Evolutionary conservation across 53 echinoderm and acorn worm genomes (phyloP).

Genomic region (Astropecten irregularis): DNA sequence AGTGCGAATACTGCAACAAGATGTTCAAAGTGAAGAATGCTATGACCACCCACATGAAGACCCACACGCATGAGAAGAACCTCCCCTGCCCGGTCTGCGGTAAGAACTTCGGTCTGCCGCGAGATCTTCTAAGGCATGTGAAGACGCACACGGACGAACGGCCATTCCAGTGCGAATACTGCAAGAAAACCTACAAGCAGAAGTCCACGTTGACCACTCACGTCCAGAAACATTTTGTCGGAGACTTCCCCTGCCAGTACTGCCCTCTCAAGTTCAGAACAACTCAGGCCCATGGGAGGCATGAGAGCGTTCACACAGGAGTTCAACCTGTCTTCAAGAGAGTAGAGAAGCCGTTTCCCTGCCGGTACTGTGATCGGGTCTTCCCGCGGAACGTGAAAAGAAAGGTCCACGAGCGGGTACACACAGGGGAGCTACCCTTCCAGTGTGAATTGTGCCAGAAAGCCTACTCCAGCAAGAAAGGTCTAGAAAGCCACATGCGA

Average conservation of each 20-base stretch:
- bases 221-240: constrained; percentile 46
- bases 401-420: constrained; percentile 39
- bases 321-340: constrained; percentile 39
- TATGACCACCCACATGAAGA: constrained; percentile 46
- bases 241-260: constrained; percentile 17
- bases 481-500: constrained; percentile 49
- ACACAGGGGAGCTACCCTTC: constrained; percentile 45
- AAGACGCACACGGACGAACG: constrained; percentile 47
- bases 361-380: constrained; percentile 29
- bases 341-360: constrained; percentile 50
- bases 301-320: constrained; percentile 41
- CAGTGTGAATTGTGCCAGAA: constrained; percentile 36
- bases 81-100: constrained; percentile 34
- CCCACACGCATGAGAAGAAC: constrained; percentile 28
- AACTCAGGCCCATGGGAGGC: constrained; percentile 22
- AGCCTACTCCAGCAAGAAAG: constrained; percentile 50
- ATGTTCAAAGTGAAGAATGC: constrained; percentile 42
- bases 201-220: constrained; percentile 45
- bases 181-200: constrained; percentile 49
- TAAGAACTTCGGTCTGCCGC: constrained; percentile 19
- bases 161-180: constrained; percentile 41
- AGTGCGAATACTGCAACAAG: constrained; percentile 40
- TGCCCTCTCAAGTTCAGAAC: constrained; percentile 47
- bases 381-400: constrained; percentile 37
- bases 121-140: constrained; percentile 35